Base-by-base conservation (phyloP, 2,113 vertebrate species). In the Salvelinus fontinalis region DNA sequence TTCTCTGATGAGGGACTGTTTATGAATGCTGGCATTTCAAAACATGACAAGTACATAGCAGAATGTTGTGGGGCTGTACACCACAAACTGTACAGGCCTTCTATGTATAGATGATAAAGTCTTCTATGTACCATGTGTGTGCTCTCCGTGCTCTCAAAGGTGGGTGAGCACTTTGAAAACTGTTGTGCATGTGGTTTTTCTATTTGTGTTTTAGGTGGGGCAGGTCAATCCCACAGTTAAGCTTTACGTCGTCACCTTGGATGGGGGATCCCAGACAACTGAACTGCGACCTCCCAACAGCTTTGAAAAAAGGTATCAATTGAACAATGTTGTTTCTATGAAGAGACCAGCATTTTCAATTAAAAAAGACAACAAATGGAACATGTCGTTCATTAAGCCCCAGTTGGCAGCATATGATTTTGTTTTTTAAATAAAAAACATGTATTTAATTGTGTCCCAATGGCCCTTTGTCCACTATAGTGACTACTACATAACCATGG, bases 401-500 rank as follows among this genome's bases (percentile, higher is more conserved):
- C n/a, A 24, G 8, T 64, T 64, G 60, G 60, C 5, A 4, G 18
- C 9, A 64, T 24, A 26, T 22, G 0, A 34, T 34, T 34, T 27
- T 0, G 20, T 20, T 62, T 62, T 62, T 62, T 0, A 27, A 26
- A 24, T 70, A 13, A 9, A 48, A 39, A n/a, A 49, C 4, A 39
- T 6, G 4, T 5, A 26, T 11, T 26, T 22, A n/a, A 16, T 34
- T 16, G 39, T 16, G 31, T 54, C 14, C 67, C 7, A 68, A 60
- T 44, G 70, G 11, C 22, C 59, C 39, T 65, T 29, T 48, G 18
- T 54, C 34, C 24, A 26, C 48, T 62, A 7, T 49, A 93, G 92
- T 39, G 87, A 92, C 13, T 89, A 82, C 70, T 93, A 94, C 76
- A 75, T 93, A 75, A 91, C 85, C 59, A 92, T 92, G 91, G 90